Evolutionary conservation across 2,888 invertebrate species (phyloP), one percentile per base, ranked within the genome.

Genomic region (Trichopoda pennipes): DNA sequence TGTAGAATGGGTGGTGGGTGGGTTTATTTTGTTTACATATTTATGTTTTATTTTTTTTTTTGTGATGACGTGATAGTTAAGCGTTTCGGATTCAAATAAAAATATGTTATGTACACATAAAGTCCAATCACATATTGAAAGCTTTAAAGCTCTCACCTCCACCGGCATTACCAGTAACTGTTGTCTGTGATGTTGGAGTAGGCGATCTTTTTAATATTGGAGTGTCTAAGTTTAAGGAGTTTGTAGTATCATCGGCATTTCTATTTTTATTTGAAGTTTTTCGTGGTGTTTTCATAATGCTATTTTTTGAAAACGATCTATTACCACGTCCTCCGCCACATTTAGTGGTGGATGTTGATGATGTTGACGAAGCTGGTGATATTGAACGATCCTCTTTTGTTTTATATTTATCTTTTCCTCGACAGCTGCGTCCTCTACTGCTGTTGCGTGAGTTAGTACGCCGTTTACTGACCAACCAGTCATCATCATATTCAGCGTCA

Each of bases 401-500:
- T 68, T 80, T 82, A 56, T 85, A 78, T 69, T 81, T 83, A 58
- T 85, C 81, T 70, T 90, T 89, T 77, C 85, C 86, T 21, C 89
- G 88, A 61, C 89, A 85, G 86, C 87, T 89, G 75, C 90, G 89
- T 56, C 89, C 90, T 35, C 89, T 90, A 76, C 86, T 87, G 84
- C 86, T 88, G 44, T 88, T 88, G 16, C 90, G 87, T 51, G 90
- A 89, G 81, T 83, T 87, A 12, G 87, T 86, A 63, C 88, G 88
- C 8, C 88, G 87, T 83, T 89, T 88, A 80, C 88, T 89, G 19
- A 87, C 87, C 82, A 88, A 87, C 91, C 91, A 91, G 86, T 91
- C 91, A 83, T 91, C 91, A 85, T 91, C 91, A 83, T 91, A 91
- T 81, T 91, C 91, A 61, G 90, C 89, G 82, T 91, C 90, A 61